Conservation (phyloP, 2,888 invertebrate species). For the Prostheceraeus crozeri region DNA sequence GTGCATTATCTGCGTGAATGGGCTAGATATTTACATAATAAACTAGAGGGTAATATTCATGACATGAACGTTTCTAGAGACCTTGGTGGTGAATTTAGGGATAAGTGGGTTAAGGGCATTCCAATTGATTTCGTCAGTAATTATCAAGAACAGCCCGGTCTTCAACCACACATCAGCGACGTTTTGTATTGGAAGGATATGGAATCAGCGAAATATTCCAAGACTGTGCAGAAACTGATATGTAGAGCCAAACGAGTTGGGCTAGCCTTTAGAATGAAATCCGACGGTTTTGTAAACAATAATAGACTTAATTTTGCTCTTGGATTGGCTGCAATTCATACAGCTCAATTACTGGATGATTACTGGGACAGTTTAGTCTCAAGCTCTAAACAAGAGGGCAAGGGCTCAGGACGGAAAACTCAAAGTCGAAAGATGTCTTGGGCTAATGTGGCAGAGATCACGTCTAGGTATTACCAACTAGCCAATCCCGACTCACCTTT, state of each 20-base stretch:
- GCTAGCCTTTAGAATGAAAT: background rate
- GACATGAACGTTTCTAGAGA: constrained; percentile 1
- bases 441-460: background rate
- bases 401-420: too few species aligned
- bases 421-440: too few species aligned
- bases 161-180: background rate
- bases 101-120: background rate
- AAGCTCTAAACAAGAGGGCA: too few species aligned
- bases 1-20: constrained; percentile 14
- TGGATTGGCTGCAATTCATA: background rate
- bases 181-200: background rate
- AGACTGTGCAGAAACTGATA: background rate
- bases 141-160: background rate
- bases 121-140: constrained; percentile 12
- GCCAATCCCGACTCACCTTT: background rate
- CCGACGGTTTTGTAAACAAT: constrained; percentile 2
- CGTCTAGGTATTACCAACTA: background rate
- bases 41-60: background rate
- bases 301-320: background rate
- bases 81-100: constrained; percentile 4
- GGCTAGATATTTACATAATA: background rate
- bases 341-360: constrained; percentile 6
- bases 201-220: background rate
- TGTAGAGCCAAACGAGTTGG: background rate
- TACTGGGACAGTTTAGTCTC: too few species aligned